These are phyloP conservation scores for Pachypanchax playfairii DNA, from an alignment of 2,113 vertebrate species.

Conservation along the genomic window DNA sequence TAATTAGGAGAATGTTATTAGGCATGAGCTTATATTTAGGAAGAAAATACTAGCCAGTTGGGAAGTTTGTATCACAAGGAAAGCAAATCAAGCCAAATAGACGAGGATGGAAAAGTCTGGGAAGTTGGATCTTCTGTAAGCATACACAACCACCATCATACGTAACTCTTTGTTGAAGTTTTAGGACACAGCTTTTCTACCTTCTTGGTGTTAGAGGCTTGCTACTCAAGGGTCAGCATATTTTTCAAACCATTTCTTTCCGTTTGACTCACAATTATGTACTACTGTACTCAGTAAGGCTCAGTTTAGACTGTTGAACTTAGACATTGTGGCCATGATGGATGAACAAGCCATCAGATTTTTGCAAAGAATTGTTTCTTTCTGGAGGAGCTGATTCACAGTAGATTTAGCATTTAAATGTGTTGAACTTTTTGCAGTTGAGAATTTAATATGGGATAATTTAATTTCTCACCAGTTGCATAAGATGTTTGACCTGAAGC, in stretches of 20 bases:
- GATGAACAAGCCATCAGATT: slow-evolving; percentile 4
- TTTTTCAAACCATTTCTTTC: slow-evolving; percentile 64
- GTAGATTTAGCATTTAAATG: neutral
- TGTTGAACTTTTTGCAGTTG: neutral
- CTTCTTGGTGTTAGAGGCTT: slow-evolving; percentile 45
- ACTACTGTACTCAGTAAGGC: slow-evolving; percentile 61
- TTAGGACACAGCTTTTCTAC: slow-evolving; percentile 50
- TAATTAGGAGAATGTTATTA: slow-evolving; percentile 55
- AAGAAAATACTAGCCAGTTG: slow-evolving; percentile 28
- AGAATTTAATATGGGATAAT: neutral
- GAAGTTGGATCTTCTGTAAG: slow-evolving; percentile 50
- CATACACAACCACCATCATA: slow-evolving; percentile 63
- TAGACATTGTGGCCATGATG: slow-evolving; percentile 32
- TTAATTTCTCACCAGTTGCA: neutral
- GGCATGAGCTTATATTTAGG: slow-evolving; percentile 22
- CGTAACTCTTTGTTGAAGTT: slow-evolving; percentile 64
- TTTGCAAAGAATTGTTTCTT: neutral
- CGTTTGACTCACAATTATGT: slow-evolving; percentile 41
- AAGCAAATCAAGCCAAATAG: neutral
- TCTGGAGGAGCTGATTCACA: neutral
- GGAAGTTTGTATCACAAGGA: slow-evolving; percentile 19
- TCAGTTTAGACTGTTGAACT: slow-evolving; percentile 39
- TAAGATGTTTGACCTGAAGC: neutral
- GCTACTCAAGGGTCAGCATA: slow-evolving; percentile 58
- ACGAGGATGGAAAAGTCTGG: slow-evolving; percentile 18